These are phyloP conservation scores for Tribolium freemani DNA, from an alignment of 2,888 invertebrate species.

Conservation along the genomic window DNA sequence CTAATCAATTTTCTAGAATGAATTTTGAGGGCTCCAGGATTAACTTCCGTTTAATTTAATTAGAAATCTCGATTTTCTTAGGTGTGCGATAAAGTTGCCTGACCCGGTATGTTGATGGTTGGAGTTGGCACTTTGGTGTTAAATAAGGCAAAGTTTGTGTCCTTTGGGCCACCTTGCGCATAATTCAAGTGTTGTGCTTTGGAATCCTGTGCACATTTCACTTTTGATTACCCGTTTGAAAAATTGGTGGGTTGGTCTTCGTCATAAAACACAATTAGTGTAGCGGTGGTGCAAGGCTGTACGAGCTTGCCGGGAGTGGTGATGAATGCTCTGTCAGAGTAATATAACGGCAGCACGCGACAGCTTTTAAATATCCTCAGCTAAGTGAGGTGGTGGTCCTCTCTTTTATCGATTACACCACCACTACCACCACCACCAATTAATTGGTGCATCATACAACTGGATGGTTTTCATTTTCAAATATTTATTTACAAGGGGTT, in stretches of 20 bases:
- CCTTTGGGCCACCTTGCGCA: background rate
- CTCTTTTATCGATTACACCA: constrained; percentile 4
- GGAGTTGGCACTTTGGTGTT: background rate
- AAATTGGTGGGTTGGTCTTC: constrained; percentile 57
- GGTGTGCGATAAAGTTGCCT: too few relatives aligned
- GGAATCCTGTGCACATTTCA: constrained; percentile 44
- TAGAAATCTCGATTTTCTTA: too few relatives aligned
- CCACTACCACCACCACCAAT: background rate
- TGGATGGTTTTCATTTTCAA: too few relatives aligned
- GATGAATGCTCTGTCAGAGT: constrained; percentile 63
- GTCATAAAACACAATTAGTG: constrained; percentile 62
- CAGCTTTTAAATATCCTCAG: constrained; percentile 56
- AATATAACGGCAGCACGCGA: constrained; percentile 63
- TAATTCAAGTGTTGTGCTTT: constrained; percentile 22
- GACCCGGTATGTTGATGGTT: too few relatives aligned
- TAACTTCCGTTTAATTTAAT: too few relatives aligned
- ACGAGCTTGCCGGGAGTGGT: constrained; percentile 57
- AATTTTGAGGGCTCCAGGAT: too few relatives aligned
- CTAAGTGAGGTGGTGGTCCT: constrained; percentile 38
- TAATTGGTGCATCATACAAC: constrained; percentile 8
- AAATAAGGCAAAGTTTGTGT: background rate
- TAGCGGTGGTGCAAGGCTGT: constrained; percentile 60
- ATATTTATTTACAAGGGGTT: constrained; percentile 11
- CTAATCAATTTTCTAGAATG: too few relatives aligned
- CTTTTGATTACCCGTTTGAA: constrained; percentile 53